These are phyloP conservation scores for Charadrius vociferus DNA, from an alignment of 2,113 vertebrate genomes.

Conservation along the genomic window DNA sequence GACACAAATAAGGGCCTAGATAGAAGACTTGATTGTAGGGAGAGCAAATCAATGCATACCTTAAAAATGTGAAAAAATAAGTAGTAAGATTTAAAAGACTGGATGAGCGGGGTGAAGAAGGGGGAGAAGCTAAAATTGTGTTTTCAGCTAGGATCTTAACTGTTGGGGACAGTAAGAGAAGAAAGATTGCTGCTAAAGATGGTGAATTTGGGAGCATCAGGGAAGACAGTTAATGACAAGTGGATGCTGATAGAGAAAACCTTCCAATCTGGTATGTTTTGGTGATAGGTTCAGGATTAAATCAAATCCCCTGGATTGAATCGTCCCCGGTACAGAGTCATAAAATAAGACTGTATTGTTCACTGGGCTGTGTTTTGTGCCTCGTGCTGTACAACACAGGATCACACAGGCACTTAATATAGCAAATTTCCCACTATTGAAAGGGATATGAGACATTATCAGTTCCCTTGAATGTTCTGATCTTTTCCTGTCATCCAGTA, in stretches of 20 bases:
- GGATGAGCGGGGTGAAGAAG: neutral
- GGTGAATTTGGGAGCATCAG: neutral
- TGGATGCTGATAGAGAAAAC: neutral
- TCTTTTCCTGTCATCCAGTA: neutral
- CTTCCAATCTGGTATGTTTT: neutral
- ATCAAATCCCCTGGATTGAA: neutral
- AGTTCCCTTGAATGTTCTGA: neutral
- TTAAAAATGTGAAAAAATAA: neutral
- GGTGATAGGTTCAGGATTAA: neutral
- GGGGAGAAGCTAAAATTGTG: neutral
- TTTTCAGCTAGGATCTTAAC: neutral
- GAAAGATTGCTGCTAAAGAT: neutral
- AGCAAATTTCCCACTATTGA: neutral
- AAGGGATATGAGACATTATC: neutral
- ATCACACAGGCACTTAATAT: rapidly evolving
- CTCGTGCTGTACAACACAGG: neutral
- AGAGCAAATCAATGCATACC: neutral
- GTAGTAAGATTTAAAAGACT: neutral
- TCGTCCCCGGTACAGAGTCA: no score
- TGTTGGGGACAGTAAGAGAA: neutral
- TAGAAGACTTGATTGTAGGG: neutral
- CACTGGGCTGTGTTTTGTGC: neutral
- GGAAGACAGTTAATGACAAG: neutral
- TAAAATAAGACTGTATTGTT: neutral
- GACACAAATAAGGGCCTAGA: neutral